Base-by-base conservation (phyloP, 2,797 vertebrate species). In the Botia kubotai region DNA sequence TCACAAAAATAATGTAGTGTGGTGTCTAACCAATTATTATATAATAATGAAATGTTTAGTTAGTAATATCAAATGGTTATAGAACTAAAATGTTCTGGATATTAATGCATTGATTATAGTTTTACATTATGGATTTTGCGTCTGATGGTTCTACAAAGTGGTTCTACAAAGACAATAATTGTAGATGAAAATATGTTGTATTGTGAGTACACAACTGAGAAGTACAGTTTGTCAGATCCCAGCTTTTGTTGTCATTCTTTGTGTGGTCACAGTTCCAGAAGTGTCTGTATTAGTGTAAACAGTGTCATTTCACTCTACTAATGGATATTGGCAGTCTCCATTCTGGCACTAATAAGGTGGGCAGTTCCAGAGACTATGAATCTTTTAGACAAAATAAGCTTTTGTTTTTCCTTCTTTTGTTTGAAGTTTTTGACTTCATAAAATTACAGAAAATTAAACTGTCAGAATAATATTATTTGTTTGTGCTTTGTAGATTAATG, bases 381-480 rank as follows among this genome's bases (percentile, higher is more conserved):
- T 75, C 72, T 57, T 57, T 68, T 12, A 50, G 63, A 68, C 29
- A 10, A 77, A 67, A 67, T 36, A 10, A 57, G 33, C 63, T 29
- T 21, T 60, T 52, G 2, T 77, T 48, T 11, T 55, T 77, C 5
- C 21, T 77, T 4, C 13, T 33, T 69, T 60, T 60, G 66, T 50
- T 57, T 78, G 12, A 70, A 16, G 43, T 78, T 68, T 7, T 33
- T 62, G 70, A 7, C 13, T 33, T 48, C 7, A 12, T 19, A 50
- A 70, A n/a, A 60, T 14, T 23, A 21, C 3, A 2, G n/a, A 69
- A 29, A 69, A 58, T 29, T 6, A 50, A 77, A 60, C 21, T 62
- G 76, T 70, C 67, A 70, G n/a, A 62, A 70, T 77, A 77, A 36
- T 48, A 60, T 70, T 50, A 78, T 52, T 78, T 70, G 23, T 33